Conservation (phyloP, 2,797 vertebrate species). For the Margarornis squamiger region DNA sequence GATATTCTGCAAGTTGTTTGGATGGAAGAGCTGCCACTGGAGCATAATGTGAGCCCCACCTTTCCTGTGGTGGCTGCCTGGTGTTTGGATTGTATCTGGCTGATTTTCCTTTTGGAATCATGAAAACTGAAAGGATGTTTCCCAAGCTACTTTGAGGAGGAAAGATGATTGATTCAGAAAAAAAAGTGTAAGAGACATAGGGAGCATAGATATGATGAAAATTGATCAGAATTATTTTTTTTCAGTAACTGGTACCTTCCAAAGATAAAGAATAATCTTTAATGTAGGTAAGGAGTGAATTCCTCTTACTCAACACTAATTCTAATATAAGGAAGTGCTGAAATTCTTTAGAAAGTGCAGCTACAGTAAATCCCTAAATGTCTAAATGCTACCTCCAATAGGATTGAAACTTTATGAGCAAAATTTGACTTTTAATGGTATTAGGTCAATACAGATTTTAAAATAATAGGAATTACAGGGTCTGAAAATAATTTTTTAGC, state of each 20-base stretch:
- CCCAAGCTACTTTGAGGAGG: not conserved
- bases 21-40: not conserved
- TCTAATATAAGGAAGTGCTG: not conserved
- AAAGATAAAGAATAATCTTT: not conserved
- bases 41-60: not conserved
- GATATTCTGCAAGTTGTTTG: not conserved
- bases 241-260: not conserved
- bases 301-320: not conserved
- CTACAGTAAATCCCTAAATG: not conserved
- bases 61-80: not conserved
- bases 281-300: not conserved
- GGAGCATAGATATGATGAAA: not conserved
- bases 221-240: not conserved
- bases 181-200: not conserved
- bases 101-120: not conserved
- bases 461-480: conserved; percentile 72
- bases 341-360: not conserved
- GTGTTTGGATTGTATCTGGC: not conserved
- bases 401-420: not conserved
- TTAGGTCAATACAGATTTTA: not conserved
- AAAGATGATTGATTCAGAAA: not conserved
- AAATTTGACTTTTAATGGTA: conserved; percentile 48
- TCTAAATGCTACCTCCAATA: not conserved
- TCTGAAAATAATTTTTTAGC: conserved; percentile 79
- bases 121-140: not conserved